Conservation (phyloP, 37 sponge, comb jelly and placozoan genomes). For the Aplysina aerophoba region DNA sequence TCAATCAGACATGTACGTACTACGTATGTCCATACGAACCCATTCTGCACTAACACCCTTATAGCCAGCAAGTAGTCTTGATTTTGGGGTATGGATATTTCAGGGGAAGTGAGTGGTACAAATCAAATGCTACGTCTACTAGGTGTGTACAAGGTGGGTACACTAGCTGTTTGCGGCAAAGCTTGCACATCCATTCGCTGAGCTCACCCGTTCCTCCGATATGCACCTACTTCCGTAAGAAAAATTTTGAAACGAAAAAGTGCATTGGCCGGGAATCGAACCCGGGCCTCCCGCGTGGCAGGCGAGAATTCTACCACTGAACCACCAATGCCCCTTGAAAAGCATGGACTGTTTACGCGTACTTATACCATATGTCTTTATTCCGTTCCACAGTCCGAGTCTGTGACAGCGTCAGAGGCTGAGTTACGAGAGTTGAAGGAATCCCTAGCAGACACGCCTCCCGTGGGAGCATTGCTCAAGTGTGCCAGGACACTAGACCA, state of each 20-base stretch:
- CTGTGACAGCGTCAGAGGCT: background rate
- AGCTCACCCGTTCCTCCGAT: too few relatives aligned
- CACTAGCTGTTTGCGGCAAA: too few relatives aligned
- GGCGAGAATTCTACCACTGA: constrained; percentile 65
- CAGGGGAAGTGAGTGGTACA: too few relatives aligned
- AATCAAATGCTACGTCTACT: too few relatives aligned
- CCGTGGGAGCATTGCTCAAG: constrained; percentile 74
- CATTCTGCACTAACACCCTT: too few relatives aligned
- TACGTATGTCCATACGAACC: too few relatives aligned
- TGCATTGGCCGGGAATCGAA: constrained; percentile 74
- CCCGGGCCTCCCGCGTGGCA: constrained; percentile 76
- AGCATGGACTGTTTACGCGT: background rate
- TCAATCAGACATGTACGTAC: too few relatives aligned
- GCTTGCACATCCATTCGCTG: too few relatives aligned
- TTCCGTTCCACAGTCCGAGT: background rate
- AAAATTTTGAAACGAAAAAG: constrained; percentile 36
- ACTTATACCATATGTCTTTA: background rate
- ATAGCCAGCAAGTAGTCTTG: too few relatives aligned
- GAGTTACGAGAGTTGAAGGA: constrained; percentile 78
- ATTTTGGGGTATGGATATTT: too few relatives aligned
- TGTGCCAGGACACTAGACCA: constrained; percentile 87
- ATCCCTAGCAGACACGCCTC: constrained; percentile 88
- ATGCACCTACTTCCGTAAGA: too few relatives aligned
- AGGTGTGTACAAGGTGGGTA: too few relatives aligned
- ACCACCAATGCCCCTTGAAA: background rate